phyloP scores from a whole-genome alignment of 2,797 vertebrate species.

The Huso huso region DNA sequence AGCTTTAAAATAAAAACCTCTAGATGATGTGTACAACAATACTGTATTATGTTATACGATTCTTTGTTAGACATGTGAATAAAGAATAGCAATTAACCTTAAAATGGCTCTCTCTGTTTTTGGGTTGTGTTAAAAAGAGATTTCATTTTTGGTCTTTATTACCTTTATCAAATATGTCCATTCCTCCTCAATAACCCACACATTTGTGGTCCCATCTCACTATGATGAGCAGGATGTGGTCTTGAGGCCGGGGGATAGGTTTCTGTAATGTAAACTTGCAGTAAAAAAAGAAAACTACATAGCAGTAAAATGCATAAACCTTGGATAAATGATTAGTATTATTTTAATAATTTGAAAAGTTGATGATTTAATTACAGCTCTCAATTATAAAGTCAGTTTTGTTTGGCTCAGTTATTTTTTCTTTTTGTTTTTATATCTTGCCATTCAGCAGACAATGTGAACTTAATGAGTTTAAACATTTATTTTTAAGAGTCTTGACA shows the following conservation, averaged over 20 bases:
- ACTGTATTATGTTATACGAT: not conserved
- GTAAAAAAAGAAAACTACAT: too few relatives aligned
- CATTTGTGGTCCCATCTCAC: not conserved
- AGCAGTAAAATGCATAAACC: too few relatives aligned
- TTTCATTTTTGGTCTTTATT: not conserved
- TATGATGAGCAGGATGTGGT: not conserved
- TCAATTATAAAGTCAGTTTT: too few relatives aligned
- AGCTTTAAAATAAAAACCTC: constrained; percentile 5
- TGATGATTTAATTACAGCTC: too few relatives aligned
- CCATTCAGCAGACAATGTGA: too few relatives aligned
- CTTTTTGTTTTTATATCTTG: too few relatives aligned
- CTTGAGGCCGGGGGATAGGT: not conserved
- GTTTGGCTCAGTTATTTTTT: too few relatives aligned
- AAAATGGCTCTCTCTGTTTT: not conserved
- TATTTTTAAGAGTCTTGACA: too few relatives aligned
- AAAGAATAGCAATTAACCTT: constrained; percentile 15
- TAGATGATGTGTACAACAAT: constrained; percentile 3
- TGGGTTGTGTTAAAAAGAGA: not conserved
- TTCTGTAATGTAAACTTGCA: not conserved
- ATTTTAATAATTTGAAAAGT: too few relatives aligned
- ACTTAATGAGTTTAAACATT: too few relatives aligned
- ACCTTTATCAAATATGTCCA: not conserved
- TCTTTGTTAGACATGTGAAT: constrained; percentile 15
- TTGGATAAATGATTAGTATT: too few relatives aligned
- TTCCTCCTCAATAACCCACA: not conserved